Conservation (phyloP, 2,113 vertebrate genomes). For the Toxostoma redivivum region DNA sequence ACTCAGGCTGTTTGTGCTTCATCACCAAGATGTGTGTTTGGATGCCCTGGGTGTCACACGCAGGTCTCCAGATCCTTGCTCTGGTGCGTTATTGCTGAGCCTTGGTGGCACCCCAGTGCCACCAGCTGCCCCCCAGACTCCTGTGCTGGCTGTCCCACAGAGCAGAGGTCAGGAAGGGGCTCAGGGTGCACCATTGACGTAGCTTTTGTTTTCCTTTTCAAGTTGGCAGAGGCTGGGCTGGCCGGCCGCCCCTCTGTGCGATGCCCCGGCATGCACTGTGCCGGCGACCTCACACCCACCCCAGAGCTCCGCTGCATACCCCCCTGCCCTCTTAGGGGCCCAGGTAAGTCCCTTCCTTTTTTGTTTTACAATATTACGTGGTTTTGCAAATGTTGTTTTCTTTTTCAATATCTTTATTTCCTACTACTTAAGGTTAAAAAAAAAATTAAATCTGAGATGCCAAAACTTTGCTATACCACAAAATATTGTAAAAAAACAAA, state of each 20-base stretch:
- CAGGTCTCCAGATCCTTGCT: background rate
- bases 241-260: conserved; percentile 36
- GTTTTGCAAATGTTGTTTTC: conserved; percentile 62
- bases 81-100: background rate
- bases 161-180: conserved; percentile 19
- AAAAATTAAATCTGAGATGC: background rate
- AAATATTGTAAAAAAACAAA: conserved; percentile 71
- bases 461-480: conserved; percentile 66
- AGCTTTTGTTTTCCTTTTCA: conserved; percentile 69
- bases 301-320: conserved; percentile 43
- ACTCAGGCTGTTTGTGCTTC: background rate
- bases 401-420: conserved; percentile 6
- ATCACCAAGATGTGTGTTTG: background rate
- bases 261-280: conserved; percentile 52
- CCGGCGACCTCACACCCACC: conserved; percentile 53
- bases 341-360: conserved; percentile 62
- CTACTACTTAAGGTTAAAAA: background rate
- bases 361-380: conserved; percentile 73
- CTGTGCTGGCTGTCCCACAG: background rate
- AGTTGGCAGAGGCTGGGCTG: conserved; percentile 47
- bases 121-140: background rate
- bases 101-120: background rate
- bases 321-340: conserved; percentile 33
- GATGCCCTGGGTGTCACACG: background rate
- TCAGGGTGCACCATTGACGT: background rate